phyloP scores from a whole-genome alignment of 2,797 vertebrate species.

The Rhadinocentrus ornatus region DNA sequence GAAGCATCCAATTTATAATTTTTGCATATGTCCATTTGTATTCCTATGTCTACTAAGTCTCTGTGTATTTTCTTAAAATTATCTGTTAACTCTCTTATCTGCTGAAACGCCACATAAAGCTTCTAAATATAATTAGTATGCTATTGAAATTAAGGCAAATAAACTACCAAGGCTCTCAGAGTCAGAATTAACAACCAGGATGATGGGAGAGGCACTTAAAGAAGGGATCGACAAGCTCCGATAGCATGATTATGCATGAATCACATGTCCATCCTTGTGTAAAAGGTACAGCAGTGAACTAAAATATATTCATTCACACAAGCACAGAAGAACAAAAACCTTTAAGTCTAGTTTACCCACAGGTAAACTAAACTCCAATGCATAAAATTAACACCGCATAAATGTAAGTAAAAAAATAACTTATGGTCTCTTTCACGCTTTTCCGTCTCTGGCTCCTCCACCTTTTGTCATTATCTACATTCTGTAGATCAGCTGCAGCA shows the following conservation, averaged over 20 bases:
- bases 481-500: slow-evolving; percentile 37
- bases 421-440: slow-evolving; percentile 32
- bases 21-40: too few relatives aligned
- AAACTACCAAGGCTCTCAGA: slow-evolving; percentile 64
- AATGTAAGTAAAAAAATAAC: slow-evolving; percentile 11
- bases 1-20: slow-evolving; percentile 31
- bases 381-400: slow-evolving; percentile 4
- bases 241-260: slow-evolving; percentile 74
- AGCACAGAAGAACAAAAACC: slow-evolving; percentile 18
- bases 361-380: background rate
- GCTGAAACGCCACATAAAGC: too few relatives aligned
- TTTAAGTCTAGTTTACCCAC: slow-evolving; percentile 2
- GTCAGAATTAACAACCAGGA: slow-evolving; percentile 61
- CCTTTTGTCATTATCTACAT: slow-evolving; percentile 23
- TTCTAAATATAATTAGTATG: slow-evolving; percentile 57
- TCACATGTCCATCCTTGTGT: slow-evolving; percentile 55
- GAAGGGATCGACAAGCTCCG: slow-evolving; percentile 69
- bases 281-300: slow-evolving; percentile 34
- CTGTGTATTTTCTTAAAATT: slow-evolving; percentile 28
- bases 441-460: slow-evolving; percentile 30
- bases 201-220: slow-evolving; percentile 54
- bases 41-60: too few relatives aligned
- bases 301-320: slow-evolving; percentile 1
- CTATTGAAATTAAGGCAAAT: slow-evolving; percentile 61
- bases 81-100: too few relatives aligned